Evolutionary conservation across 2,797 vertebrate genomes (phyloP).

Genomic region (Cyclopterus lumpus): DNA sequence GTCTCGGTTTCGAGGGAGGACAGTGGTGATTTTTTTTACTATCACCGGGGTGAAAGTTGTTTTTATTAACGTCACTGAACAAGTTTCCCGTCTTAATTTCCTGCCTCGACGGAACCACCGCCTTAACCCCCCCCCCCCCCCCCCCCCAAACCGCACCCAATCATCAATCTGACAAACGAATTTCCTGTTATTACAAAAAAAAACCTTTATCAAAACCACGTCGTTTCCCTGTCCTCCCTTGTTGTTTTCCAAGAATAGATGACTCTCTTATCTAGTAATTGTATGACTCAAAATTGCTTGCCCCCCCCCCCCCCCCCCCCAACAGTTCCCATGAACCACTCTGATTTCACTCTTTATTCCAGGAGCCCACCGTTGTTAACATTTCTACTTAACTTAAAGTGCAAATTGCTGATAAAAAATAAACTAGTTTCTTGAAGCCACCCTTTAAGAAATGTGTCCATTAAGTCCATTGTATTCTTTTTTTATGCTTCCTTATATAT

Average conservation of each 20-base stretch:
- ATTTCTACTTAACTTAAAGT: constrained; percentile 18
- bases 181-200: constrained; percentile 53
- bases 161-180: constrained; percentile 42
- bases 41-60: background rate
- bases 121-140: too few species aligned
- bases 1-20: background rate
- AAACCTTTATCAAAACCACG: constrained; percentile 65
- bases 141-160: too few species aligned
- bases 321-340: constrained; percentile 54
- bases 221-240: constrained; percentile 63
- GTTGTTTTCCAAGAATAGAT: constrained; percentile 69
- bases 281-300: constrained; percentile 69
- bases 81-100: constrained; percentile 34
- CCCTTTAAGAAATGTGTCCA: background rate
- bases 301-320: constrained; percentile 62
- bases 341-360: constrained; percentile 33
- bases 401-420: constrained; percentile 12
- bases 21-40: constrained; percentile 15
- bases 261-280: constrained; percentile 74
- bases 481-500: background rate
- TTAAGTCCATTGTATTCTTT: background rate
- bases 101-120: constrained; percentile 17
- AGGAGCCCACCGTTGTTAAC: constrained; percentile 9
- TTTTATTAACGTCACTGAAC: constrained; percentile 28
- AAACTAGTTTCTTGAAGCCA: background rate